Conservation (phyloP, 2,888 invertebrate species). For the Xanthia togata region DNA sequence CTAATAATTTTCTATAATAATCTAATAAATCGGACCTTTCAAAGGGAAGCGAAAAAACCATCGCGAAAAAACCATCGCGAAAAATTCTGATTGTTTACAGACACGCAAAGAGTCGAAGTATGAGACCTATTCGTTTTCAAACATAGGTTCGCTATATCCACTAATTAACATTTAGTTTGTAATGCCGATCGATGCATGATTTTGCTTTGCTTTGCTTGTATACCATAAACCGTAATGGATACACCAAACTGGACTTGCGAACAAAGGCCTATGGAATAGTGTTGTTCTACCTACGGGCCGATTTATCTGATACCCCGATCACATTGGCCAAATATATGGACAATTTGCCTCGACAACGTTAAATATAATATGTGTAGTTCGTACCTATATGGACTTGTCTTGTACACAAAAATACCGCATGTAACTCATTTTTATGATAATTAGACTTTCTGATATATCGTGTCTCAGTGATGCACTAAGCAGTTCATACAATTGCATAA, state of each 20-base stretch:
- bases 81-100: neutral
- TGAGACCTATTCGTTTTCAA: constrained; percentile 2
- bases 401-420: neutral
- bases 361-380: constrained; percentile 45
- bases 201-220: constrained; percentile 36
- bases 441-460: neutral
- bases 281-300: constrained; percentile 76
- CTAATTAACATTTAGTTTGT: constrained; percentile 21
- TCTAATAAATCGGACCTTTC: neutral
- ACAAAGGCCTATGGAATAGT: constrained; percentile 85
- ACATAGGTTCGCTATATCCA: neutral
- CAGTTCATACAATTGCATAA: neutral
- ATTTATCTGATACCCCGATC: constrained; percentile 83
- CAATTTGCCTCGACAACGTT: constrained; percentile 61
- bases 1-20: too few species aligned
- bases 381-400: constrained; percentile 11
- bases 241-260: constrained; percentile 72
- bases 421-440: too few species aligned
- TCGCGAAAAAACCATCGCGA: neutral
- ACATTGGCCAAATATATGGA: constrained; percentile 80
- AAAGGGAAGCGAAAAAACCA: neutral
- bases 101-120: neutral
- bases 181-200: constrained; percentile 37
- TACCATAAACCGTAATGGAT: constrained; percentile 68
- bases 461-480: neutral